phyloP scores from a whole-genome alignment of 2,888 invertebrate genomes.

The Nomada ferruginata region DNA sequence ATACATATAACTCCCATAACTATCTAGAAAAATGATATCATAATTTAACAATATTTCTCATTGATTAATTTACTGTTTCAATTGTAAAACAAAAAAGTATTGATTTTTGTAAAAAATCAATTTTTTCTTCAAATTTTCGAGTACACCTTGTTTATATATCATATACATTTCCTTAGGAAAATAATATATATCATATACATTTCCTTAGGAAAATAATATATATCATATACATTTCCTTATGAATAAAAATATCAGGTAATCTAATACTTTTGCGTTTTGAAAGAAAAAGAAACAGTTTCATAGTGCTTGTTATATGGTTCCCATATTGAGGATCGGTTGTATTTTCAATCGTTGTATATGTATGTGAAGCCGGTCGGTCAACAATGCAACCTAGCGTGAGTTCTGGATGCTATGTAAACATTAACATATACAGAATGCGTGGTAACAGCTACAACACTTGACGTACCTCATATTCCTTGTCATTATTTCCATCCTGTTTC shows the following conservation, averaged over 20 bases:
- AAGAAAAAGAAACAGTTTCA: neutral
- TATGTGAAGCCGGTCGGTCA: conserved; percentile 18
- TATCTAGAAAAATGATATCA: too few species aligned
- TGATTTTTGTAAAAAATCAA: neutral
- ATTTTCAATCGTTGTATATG: neutral
- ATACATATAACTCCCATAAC: too few species aligned
- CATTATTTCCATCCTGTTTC: conserved; percentile 82
- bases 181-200: too few species aligned
- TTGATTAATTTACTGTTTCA: too few species aligned
- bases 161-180: too few species aligned
- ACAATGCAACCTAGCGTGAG: neutral
- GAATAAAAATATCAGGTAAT: too few species aligned
- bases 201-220: too few species aligned
- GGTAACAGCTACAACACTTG: neutral
- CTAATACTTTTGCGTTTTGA: too few species aligned
- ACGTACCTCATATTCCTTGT: conserved; percentile 86
- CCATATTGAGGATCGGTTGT: neutral
- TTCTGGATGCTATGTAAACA: conserved; percentile 18
- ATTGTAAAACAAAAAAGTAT: neutral
- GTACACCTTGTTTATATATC: too few species aligned
- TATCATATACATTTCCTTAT: too few species aligned
- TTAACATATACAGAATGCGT: neutral
- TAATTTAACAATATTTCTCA: too few species aligned
- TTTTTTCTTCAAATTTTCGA: neutral
- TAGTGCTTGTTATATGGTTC: neutral